Evolutionary conservation across 2,113 vertebrate genomes (phyloP).

Genomic region (Xenopus laevis): DNA sequence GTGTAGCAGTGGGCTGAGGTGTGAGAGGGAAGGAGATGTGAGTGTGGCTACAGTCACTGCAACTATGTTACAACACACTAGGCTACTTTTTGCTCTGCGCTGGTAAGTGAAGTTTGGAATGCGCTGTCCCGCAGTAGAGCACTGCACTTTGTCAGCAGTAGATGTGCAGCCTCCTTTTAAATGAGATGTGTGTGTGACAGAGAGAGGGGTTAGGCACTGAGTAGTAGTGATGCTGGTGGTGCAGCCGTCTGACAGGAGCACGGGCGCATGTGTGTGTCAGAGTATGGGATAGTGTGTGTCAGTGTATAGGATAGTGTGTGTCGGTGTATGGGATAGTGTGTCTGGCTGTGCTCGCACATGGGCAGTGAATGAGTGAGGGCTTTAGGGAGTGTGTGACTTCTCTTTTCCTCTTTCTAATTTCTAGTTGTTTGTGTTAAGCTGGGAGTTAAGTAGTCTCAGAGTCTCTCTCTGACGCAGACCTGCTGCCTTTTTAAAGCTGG

Average conservation of each 20-base stretch:
- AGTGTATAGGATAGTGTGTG: too few relatives aligned
- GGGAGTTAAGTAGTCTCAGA: conserved; percentile 61
- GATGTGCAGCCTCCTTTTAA: too few relatives aligned
- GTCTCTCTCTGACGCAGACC: conserved; percentile 78
- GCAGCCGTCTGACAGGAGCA: conserved; percentile 23
- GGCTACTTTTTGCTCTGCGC: background rate
- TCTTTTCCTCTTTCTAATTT: conserved; percentile 27
- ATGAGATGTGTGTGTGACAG: too few relatives aligned
- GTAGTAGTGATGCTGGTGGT: background rate
- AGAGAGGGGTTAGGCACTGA: background rate
- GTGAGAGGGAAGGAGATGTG: background rate
- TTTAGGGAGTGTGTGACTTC: conserved; percentile 30
- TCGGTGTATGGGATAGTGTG: background rate
- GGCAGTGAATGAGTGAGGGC: background rate
- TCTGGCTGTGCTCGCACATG: conserved; percentile 5
- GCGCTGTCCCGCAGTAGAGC: background rate
- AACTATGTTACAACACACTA: too few relatives aligned
- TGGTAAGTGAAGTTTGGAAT: background rate
- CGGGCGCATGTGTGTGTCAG: conserved; percentile 12
- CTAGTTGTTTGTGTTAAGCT: conserved; percentile 40
- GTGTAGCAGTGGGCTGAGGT: background rate
- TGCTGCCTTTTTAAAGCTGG: conserved; percentile 89
- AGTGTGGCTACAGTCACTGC: conserved; percentile 4
- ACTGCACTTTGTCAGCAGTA: too few relatives aligned
- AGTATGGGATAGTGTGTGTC: too few relatives aligned